Conservation (phyloP, 2,797 vertebrate genomes). For the Acipenser transmontanus region DNA sequence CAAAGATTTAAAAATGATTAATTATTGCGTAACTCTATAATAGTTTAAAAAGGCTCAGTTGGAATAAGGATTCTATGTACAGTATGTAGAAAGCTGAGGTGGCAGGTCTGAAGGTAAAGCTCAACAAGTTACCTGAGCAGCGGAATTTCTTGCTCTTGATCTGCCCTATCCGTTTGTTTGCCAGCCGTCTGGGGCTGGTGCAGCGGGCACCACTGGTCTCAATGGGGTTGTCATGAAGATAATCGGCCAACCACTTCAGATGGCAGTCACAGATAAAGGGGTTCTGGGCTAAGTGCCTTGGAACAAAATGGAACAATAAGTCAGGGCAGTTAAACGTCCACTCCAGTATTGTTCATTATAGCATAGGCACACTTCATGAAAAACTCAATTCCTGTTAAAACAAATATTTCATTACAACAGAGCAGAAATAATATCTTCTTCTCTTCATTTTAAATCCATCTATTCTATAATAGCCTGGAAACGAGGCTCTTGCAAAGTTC, state of each 20-base stretch:
- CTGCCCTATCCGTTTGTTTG: constrained; percentile 85
- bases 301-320: constrained; percentile 28
- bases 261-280: constrained; percentile 97
- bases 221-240: constrained; percentile 94
- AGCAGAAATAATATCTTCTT: too few species aligned
- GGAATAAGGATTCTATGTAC: background rate
- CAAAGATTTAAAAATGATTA: background rate
- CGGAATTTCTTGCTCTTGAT: constrained; percentile 93
- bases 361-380: too few species aligned
- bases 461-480: too few species aligned
- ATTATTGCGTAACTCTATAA: background rate
- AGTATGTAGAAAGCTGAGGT: constrained; percentile 4
- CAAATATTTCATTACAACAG: too few species aligned
- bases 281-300: constrained; percentile 93
- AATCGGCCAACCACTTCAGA: constrained; percentile 97
- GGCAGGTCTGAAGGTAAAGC: constrained; percentile 18
- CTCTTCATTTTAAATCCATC: too few species aligned
- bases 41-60: background rate
- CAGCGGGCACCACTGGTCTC: constrained; percentile 80
- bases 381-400: too few species aligned
- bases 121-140: constrained; percentile 77
- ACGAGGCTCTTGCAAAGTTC: too few species aligned
- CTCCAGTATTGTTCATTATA: too few species aligned
- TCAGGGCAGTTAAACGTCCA: too few species aligned
- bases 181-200: constrained; percentile 74